phyloP scores from a whole-genome alignment of 2,888 invertebrate genomes.

The Cecidostiba fungosa region DNA sequence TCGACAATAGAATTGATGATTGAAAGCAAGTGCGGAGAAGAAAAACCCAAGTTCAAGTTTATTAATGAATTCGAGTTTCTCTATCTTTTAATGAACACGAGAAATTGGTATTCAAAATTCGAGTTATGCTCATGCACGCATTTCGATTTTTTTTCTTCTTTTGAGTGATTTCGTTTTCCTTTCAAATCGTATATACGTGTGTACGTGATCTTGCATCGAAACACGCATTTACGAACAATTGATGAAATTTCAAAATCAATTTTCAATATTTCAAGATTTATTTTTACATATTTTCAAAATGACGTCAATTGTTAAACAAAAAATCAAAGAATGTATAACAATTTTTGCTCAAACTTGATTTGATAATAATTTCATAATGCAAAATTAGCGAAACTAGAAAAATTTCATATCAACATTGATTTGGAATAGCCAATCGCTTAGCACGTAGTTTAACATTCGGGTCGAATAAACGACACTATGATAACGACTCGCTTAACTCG shows the following conservation, averaged over 20 bases:
- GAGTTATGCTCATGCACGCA: not conserved
- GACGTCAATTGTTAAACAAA: no score
- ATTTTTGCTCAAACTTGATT: no score
- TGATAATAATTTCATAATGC: no score
- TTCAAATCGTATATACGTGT: no score
- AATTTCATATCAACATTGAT: not conserved
- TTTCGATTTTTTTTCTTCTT: not conserved
- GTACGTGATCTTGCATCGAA: no score
- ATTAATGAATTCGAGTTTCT: not conserved
- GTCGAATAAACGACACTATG: not conserved
- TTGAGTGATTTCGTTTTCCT: not conserved
- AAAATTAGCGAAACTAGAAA: not conserved
- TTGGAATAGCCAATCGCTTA: not conserved
- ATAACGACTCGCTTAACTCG: slow-evolving; percentile 23
- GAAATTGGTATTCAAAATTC: not conserved
- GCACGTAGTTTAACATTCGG: slow-evolving; percentile 19
- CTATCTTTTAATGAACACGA: not conserved
- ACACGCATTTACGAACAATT: no score
- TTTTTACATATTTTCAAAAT: no score
- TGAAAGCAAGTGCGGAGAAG: no score
- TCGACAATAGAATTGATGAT: no score
- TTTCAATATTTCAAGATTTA: no score
- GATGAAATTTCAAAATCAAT: no score
- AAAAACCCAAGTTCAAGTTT: not conserved
- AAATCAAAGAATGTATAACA: no score